Evolutionary conservation across 2,797 vertebrate genomes (phyloP), one percentile per base, ranked within the genome.

Genomic region (Danio kyathit): DNA sequence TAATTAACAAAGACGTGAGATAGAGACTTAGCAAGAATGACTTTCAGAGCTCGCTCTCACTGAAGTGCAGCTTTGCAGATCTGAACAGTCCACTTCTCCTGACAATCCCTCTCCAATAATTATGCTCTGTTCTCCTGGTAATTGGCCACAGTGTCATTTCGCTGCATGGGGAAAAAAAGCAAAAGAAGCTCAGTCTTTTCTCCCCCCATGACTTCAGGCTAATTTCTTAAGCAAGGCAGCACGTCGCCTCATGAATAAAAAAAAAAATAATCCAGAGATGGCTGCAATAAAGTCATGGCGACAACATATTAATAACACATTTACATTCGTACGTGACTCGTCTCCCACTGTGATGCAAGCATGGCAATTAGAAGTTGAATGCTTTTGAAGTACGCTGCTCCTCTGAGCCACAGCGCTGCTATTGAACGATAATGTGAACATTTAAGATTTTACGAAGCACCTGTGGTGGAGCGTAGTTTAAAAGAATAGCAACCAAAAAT

Each of bases 351-450:
- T 76, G 74, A 86, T 87, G 87, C 71, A 90, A 76, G 87, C 86
- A 83, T 84, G 82, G 87, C 88, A 91, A 92, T 93, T 94, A 92
- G 76, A 89, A 74, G 84, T 85, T 83, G 92, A 92, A 93, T 89
- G 90, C 76, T 88, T 90, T 84, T 89, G 60, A 90, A 83, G 83
- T 79, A 91, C 91, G 79, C 72, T 0, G 5, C 10, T 66, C 21
- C 16, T 63, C 21, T 2, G 40, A 16, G 44, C 63, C 73, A 61
- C 21, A 13, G 57, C 14, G 3, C 21, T 63, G 9, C 21, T 40
- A 75, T 51, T 38, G 59, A 63, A 9, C 44, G 57, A 16, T 63
- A 72, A 44, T 52, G 87, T 91, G 89, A 91, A 83, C 91, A 91
- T 92, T 90, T 89, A 92, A 87, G 78, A 76, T 83, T 87, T 83